Conservation (phyloP, 2,888 invertebrate genomes). For the Mesodorylaimus sp. region DNA sequence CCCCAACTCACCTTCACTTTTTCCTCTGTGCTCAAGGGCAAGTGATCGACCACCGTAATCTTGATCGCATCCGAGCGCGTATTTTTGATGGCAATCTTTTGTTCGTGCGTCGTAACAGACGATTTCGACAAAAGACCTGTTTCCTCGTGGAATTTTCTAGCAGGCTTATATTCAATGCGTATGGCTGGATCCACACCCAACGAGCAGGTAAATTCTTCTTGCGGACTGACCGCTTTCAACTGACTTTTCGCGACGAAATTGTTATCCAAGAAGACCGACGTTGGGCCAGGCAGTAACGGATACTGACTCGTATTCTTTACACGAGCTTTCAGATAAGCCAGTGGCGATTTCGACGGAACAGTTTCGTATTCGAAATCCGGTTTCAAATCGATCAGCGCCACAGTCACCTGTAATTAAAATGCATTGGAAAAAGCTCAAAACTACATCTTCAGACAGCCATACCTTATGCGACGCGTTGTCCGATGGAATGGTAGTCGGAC, state of each 20-base stretch:
- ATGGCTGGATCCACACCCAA: conserved; percentile 34
- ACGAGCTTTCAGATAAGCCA: conserved; percentile 32
- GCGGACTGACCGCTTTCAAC: conserved; percentile 29
- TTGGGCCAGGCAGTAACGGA: conserved; percentile 32
- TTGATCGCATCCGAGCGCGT: conserved; percentile 27
- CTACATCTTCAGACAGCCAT: conserved; percentile 13
- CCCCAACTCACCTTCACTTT: conserved; percentile 31
- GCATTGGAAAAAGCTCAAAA: neutral
- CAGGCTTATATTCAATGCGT: conserved; percentile 31
- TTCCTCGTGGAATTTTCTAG: conserved; percentile 28
- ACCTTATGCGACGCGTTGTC: conserved; percentile 31
- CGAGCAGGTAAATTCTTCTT: conserved; percentile 33
- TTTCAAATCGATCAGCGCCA: conserved; percentile 30
- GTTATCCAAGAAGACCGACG: conserved; percentile 35
- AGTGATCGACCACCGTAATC: conserved; percentile 30
- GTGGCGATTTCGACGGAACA: conserved; percentile 29
- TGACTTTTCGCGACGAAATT: conserved; percentile 33
- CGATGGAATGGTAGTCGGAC: conserved; percentile 28
- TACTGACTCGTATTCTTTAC: conserved; percentile 31
- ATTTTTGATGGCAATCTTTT: conserved; percentile 30
- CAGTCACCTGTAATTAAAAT: conserved; percentile 18
- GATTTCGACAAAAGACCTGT: conserved; percentile 30
- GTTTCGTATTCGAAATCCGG: conserved; percentile 31
- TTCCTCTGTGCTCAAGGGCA: conserved; percentile 32
- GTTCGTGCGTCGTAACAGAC: conserved; percentile 23